A percentile compares a stretch with the other conserved stretches of the same genome.
phyloP scores from a whole-genome alignment of 2,797 vertebrate genomes.

The Cyprinodon diabolis region DNA sequence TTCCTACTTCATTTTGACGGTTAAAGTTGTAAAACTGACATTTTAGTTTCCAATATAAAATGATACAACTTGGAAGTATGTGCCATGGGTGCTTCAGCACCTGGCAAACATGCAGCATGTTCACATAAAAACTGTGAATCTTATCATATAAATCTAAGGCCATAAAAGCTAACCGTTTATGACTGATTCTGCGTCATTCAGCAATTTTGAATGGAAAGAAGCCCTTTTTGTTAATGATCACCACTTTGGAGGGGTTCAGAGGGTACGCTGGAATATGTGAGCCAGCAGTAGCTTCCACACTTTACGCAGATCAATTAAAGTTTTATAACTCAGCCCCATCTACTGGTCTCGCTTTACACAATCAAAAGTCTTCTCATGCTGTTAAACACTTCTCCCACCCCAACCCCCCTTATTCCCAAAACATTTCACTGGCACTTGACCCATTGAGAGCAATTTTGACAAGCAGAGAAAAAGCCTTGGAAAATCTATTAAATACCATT shows the following conservation, averaged over 20 bases:
- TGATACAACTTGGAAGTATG: constrained; percentile 62
- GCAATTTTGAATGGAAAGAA: constrained; percentile 73
- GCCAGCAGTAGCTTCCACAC: constrained; percentile 80
- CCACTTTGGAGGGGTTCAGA: constrained; percentile 73
- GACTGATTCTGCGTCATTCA: constrained; percentile 80
- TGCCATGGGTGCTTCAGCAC: constrained; percentile 53
- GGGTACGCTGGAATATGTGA: constrained; percentile 74
- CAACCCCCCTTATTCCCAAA: constrained; percentile 35
- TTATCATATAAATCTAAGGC: constrained; percentile 72
- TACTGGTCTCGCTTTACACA: constrained; percentile 75
- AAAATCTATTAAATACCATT: constrained; percentile 82
- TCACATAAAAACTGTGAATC: constrained; percentile 73
- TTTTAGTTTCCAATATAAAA: constrained; percentile 65
- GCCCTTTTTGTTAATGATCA: constrained; percentile 81
- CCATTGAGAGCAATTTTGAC: constrained; percentile 77
- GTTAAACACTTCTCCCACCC: constrained; percentile 66
- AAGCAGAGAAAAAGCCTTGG: constrained; percentile 75
- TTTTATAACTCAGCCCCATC: constrained; percentile 79
- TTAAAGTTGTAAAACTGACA: constrained; percentile 61
- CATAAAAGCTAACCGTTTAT: constrained; percentile 75
- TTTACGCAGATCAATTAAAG: constrained; percentile 83
- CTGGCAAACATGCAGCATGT: constrained; percentile 67
- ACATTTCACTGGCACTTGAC: constrained; percentile 73
- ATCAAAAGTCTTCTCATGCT: constrained; percentile 81
- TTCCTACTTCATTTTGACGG: constrained; percentile 38